phyloP scores from a whole-genome alignment of 2,113 vertebrate genomes.

The Ameiurus melas region DNA sequence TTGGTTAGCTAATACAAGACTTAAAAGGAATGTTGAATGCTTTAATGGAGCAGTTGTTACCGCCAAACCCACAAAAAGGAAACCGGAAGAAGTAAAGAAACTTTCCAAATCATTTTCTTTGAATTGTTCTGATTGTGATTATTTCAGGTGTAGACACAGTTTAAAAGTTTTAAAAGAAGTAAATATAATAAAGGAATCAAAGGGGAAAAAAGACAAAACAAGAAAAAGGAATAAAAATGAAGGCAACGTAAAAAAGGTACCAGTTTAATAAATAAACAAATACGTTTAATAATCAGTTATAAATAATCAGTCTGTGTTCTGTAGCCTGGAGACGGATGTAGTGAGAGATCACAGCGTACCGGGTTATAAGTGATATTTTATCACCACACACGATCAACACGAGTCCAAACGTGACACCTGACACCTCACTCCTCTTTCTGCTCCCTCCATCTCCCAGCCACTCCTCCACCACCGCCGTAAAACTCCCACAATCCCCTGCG shows the following conservation, averaged over 20 bases:
- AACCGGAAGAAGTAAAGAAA: not conserved
- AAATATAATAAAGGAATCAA: not conserved
- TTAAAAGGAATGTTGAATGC: no score
- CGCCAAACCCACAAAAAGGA: not conserved
- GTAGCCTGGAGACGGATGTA: not conserved
- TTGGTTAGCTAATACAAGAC: no score
- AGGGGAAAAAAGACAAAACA: not conserved
- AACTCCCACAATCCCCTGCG: slow-evolving; percentile 56
- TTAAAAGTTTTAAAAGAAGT: not conserved
- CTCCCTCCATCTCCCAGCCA: slow-evolving; percentile 50
- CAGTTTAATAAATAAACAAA: not conserved
- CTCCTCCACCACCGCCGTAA: slow-evolving; percentile 51
- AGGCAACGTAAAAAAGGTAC: not conserved
- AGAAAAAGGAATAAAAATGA: not conserved
- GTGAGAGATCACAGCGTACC: no score
- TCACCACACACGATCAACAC: not conserved
- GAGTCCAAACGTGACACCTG: slow-evolving; percentile 3
- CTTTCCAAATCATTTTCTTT: no score
- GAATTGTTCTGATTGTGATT: not conserved
- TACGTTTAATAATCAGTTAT: not conserved
- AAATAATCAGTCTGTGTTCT: not conserved
- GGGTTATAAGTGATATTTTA: not conserved
- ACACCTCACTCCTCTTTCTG: not conserved
- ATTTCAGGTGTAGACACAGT: no score
- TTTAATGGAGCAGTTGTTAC: not conserved